Evolutionary conservation across 2,113 vertebrate species (phyloP), one percentile per base, ranked within the genome.

Genomic region (Lycaon pictus): DNA sequence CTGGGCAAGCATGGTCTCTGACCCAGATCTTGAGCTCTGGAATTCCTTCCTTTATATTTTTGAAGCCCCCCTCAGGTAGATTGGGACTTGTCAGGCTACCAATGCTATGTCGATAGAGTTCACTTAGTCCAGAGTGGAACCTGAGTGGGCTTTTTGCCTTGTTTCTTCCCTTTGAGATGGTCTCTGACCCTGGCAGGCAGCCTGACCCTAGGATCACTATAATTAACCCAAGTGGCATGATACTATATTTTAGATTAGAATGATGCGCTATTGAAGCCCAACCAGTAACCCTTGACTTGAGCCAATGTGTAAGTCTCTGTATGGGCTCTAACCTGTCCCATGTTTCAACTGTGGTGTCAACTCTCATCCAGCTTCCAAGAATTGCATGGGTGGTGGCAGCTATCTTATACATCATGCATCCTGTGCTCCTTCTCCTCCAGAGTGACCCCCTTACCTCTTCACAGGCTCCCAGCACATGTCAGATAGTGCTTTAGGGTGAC

Each of bases 351-450:
- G 13, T 43, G 3, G 2, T 84, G 5, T 23, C 56, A 53, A 7
- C 3, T 92, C 32, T 56, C 11, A 0, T 77, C 69, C 1, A 63
- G 19, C 10, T 55, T 11, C 11, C 62, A 65, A n/a, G 5, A 62
- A 65, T 13, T 43, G 4, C 12, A 72, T 7, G 8, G 0, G 7
- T 81, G 5, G 12, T 2, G 5, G 27, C 5, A 29, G 11, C 0
- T 67, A 56, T 2, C 19, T 5, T 63, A 16, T 71, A 37, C 0
- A 10, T 58, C 37, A 22, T 56, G 13, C 7, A n/a, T 12, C 29
- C 11, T 20, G 11, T 89, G 15, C 23, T 80, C 37, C 55, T n/a
- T 7, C 5, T 0, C 35, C n/a, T 32, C 0, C 27, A 80, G 4
- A 2, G 4, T 53, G 48, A 53, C 43, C 15, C 12, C 5, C 56